Evolutionary conservation across 2,797 vertebrate genomes (phyloP).

Genomic region (Coranthus polyacanthus): DNA sequence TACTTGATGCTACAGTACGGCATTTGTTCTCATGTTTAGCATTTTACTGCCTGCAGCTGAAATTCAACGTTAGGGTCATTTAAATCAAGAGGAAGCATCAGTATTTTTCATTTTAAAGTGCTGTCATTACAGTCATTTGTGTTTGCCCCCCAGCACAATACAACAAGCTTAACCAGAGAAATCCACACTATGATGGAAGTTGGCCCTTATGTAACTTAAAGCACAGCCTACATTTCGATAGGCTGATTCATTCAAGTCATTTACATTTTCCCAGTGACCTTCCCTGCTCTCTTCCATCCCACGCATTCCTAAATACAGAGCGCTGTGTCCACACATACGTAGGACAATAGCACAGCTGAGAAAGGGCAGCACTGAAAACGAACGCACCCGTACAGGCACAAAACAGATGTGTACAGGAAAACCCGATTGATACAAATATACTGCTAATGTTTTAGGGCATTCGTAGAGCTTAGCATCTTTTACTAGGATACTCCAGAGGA

Average conservation of each 20-base stretch:
- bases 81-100: conserved; percentile 6
- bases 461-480: conserved; percentile 23
- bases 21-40: background rate
- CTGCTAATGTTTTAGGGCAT: conserved; percentile 45
- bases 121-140: conserved; percentile 13
- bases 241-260: conserved; percentile 78
- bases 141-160: conserved; percentile 6
- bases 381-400: conserved; percentile 12
- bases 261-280: conserved; percentile 79
- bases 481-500: conserved; percentile 27
- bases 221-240: conserved; percentile 71
- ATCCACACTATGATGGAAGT: conserved; percentile 20
- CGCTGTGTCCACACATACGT: conserved; percentile 66
- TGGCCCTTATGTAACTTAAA: conserved; percentile 73
- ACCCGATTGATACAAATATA: conserved; percentile 1
- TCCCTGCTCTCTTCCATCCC: conserved; percentile 67
- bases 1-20: background rate
- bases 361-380: conserved; percentile 37
- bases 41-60: background rate
- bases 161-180: conserved; percentile 18
- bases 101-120: conserved; percentile 27
- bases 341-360: conserved; percentile 57
- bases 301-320: conserved; percentile 77
- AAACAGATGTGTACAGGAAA: conserved; percentile 6
- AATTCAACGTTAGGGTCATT: conserved; percentile 11